Conservation (phyloP, 2,113 vertebrate species). For the Rhinolophus sinicus region DNA sequence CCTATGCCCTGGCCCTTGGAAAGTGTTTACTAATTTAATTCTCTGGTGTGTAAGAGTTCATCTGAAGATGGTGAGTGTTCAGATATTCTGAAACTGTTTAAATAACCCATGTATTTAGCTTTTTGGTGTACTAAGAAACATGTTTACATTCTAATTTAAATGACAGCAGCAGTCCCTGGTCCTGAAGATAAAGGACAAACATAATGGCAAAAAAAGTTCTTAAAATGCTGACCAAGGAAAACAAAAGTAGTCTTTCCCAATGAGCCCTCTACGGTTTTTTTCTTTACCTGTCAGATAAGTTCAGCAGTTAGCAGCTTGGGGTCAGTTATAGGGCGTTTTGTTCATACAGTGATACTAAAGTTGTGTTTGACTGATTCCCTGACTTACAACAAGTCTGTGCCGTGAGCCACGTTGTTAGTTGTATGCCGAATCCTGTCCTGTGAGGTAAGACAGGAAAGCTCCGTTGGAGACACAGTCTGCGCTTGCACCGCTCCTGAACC, state of each 20-base stretch:
- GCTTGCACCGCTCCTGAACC: not conserved
- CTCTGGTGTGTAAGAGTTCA: not conserved
- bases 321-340: not conserved
- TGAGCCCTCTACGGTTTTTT: not conserved
- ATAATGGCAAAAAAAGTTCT: not conserved
- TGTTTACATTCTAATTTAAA: not conserved
- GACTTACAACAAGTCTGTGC: not conserved
- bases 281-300: not conserved
- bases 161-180: not conserved
- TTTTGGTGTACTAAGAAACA: not conserved
- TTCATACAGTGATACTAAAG: not conserved
- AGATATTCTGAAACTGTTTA: not conserved
- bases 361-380: not conserved
- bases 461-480: not conserved
- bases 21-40: not conserved
- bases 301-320: not conserved
- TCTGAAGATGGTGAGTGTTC: not conserved
- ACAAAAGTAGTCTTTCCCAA: not conserved
- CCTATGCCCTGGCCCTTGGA: not conserved
- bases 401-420: not conserved
- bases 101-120: not conserved
- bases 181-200: not conserved
- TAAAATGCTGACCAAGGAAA: conserved; percentile 17
- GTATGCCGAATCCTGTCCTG: not conserved
- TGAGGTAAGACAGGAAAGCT: not conserved